Percentiles rank a stretch among this genome's conserved stretches.
These are phyloP conservation scores for Iphiclides podalirius DNA, from an alignment of 2,888 invertebrate genomes.

Conservation along the genomic window DNA sequence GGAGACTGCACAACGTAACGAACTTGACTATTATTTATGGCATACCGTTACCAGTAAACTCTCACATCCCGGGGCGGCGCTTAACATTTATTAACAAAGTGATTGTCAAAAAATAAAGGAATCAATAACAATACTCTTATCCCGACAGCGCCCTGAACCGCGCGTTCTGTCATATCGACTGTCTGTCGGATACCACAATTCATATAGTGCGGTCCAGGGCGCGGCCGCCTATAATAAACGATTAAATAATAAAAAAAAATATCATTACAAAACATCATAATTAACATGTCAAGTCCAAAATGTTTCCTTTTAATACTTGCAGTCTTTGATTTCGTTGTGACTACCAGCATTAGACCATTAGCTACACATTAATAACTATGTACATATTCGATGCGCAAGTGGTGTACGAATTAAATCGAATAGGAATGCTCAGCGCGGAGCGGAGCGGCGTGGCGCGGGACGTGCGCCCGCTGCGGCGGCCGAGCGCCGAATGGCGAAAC, in stretches of 20 bases:
- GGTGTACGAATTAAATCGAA: conserved; percentile 47
- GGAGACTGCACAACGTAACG: background rate
- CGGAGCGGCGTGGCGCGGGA: conserved; percentile 33
- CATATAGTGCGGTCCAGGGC: conserved; percentile 2
- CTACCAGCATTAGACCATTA: conserved; percentile 64
- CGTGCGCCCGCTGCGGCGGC: background rate
- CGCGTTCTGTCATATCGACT: background rate
- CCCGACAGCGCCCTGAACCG: conserved; percentile 24
- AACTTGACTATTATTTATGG: background rate
- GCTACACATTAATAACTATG: conserved; percentile 50
- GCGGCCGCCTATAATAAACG: conserved; percentile 34
- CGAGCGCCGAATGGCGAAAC: no score
- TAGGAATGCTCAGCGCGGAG: conserved; percentile 70
- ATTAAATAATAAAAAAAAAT: conserved; percentile 71
- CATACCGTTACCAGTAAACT: background rate
- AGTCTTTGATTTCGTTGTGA: conserved; percentile 79
- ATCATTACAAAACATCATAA: conserved; percentile 43
- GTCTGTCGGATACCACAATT: no score
- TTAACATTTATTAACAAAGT: conserved; percentile 20
- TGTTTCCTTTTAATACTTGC: conserved; percentile 53
- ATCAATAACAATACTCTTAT: conserved; percentile 59
- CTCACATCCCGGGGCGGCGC: background rate
- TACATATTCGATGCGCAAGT: conserved; percentile 64
- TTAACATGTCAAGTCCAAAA: conserved; percentile 59
- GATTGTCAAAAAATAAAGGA: conserved; percentile 38